Percentiles rank a stretch among this genome's conserved stretches.
These are phyloP conservation scores for Pristionchus maxplancki DNA, from an alignment of 2,888 invertebrate genomes.

Conservation along the genomic window DNA sequence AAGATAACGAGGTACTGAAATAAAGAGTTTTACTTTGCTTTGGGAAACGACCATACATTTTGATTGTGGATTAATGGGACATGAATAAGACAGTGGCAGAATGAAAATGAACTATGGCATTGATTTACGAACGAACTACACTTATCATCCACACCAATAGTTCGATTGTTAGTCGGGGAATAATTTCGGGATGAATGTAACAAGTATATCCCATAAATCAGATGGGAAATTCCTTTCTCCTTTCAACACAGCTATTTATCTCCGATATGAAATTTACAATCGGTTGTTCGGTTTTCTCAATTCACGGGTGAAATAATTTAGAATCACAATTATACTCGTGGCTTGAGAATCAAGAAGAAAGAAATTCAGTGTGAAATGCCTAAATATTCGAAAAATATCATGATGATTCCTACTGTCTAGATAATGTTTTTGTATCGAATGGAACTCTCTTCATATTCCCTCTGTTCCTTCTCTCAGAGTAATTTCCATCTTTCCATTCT, in stretches of 20 bases:
- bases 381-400: background rate
- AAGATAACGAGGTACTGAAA: conserved; percentile 30
- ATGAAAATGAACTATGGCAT: too few species aligned
- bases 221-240: background rate
- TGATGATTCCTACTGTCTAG: background rate
- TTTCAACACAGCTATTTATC: background rate
- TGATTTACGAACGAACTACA: too few species aligned
- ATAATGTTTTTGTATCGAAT: background rate
- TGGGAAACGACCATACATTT: background rate
- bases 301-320: background rate
- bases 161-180: too few species aligned
- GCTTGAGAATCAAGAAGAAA: background rate
- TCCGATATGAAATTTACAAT: conserved; percentile 4
- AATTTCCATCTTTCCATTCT: conserved; percentile 70
- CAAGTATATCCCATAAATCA: background rate
- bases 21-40: background rate
- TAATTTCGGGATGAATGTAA: too few species aligned
- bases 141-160: too few species aligned
- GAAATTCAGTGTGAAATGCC: background rate
- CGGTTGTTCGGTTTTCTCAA: background rate
- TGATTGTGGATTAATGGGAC: background rate
- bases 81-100: too few species aligned
- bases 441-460: background rate
- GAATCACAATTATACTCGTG: conserved; percentile 26
- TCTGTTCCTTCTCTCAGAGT: conserved; percentile 64